phyloP scores from a whole-genome alignment of 2,888 invertebrate genomes.

The Aricia artaxerxes region DNA sequence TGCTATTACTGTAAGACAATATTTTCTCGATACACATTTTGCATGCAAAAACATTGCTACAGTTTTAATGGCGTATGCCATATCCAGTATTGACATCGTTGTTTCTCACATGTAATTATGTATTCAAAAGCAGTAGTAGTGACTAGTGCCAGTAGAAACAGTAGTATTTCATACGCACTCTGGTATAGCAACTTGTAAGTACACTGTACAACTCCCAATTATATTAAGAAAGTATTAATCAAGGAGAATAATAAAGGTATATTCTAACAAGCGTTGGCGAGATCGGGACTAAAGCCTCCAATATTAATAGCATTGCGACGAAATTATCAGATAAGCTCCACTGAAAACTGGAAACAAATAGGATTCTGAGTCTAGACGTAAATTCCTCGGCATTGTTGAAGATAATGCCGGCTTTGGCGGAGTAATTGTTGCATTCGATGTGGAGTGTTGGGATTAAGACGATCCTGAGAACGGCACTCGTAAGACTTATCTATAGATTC shows the following conservation, averaged over 20 bases:
- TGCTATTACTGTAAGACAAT: too few relatives aligned
- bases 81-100: too few relatives aligned
- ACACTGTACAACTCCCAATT: too few relatives aligned
- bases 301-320: background rate
- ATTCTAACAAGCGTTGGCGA: background rate
- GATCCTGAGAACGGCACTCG: slow-evolving; percentile 4
- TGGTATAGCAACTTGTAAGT: too few relatives aligned
- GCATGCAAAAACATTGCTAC: too few relatives aligned
- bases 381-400: slow-evolving; percentile 14
- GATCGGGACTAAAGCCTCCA: background rate
- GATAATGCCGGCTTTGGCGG: slow-evolving; percentile 16
- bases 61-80: too few relatives aligned
- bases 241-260: background rate
- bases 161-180: too few relatives aligned
- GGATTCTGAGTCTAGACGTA: slow-evolving; percentile 8
- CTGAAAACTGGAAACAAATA: slow-evolving; percentile 1
- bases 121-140: too few relatives aligned
- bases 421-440: slow-evolving; percentile 11
- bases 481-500: background rate
- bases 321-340: slow-evolving; percentile 1
- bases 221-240: background rate
- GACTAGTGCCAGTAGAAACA: too few relatives aligned
- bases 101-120: background rate
- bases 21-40: too few relatives aligned
- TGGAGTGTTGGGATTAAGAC: slow-evolving; percentile 16